Evolutionary conservation across 2,797 vertebrate species (phyloP).

Genomic region (Cyprinodon diabolis): DNA sequence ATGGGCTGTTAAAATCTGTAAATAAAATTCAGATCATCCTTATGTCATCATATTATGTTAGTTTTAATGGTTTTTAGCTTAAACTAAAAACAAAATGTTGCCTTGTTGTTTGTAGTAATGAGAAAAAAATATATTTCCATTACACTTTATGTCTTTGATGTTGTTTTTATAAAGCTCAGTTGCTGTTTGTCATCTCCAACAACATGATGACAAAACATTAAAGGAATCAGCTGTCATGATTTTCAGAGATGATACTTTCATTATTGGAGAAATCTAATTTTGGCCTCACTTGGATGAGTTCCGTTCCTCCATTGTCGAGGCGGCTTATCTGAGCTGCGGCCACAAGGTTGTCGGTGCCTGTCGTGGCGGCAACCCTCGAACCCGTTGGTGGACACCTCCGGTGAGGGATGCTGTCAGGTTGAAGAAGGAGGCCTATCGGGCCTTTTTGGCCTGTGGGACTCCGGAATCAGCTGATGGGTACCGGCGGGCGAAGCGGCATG

Average conservation of each 20-base stretch:
- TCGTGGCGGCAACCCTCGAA: no score
- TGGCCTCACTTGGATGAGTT: neutral
- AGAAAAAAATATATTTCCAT: neutral
- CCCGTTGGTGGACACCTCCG: no score
- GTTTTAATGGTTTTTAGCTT: conserved; percentile 15
- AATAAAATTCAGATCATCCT: neutral
- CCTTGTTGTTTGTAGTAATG: neutral
- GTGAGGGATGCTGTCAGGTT: no score
- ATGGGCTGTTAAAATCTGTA: neutral
- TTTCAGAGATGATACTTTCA: neutral
- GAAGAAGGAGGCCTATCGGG: no score
- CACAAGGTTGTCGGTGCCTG: no score
- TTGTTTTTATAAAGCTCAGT: neutral
- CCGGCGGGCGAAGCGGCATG: no score
- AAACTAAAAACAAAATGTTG: conserved; percentile 8
- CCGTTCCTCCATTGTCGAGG: no score
- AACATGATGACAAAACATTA: neutral
- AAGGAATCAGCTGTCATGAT: conserved; percentile 7
- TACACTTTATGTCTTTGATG: neutral
- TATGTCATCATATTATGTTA: conserved; percentile 26
- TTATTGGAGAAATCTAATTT: neutral
- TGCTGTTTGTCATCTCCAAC: neutral
- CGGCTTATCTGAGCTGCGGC: no score
- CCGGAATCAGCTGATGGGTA: no score
- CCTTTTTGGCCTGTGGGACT: no score